Evolutionary conservation across 2,113 vertebrate species (phyloP).

Genomic region (Toxostoma redivivum): DNA sequence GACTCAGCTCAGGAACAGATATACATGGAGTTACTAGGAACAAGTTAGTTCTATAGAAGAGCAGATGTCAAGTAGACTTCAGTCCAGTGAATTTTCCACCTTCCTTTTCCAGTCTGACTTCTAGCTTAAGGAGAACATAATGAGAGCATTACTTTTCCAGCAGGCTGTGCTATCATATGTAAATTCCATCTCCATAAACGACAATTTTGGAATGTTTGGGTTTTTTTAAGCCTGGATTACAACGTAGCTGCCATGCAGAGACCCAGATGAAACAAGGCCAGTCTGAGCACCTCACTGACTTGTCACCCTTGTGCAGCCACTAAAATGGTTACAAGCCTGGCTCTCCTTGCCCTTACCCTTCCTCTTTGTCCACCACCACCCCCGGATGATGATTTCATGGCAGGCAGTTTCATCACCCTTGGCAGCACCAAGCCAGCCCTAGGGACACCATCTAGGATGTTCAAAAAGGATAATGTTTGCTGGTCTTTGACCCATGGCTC

Average conservation of each 20-base stretch:
- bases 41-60: background rate
- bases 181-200: background rate
- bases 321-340: fast-evolving
- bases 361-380: background rate
- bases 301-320: background rate
- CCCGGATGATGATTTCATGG: background rate
- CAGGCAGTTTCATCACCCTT: background rate
- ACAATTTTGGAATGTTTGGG: background rate
- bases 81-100: background rate
- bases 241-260: background rate
- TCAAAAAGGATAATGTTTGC: background rate
- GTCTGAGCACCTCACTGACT: background rate
- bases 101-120: background rate
- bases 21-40: background rate
- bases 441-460: background rate
- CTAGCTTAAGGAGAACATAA: background rate
- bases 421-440: background rate
- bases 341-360: background rate
- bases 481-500: background rate
- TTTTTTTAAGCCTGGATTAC: background rate
- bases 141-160: background rate
- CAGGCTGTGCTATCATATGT: background rate
- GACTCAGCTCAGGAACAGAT: background rate
- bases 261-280: background rate
- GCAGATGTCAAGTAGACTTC: background rate